These are phyloP conservation scores for Troilus luridus DNA, from an alignment of 2,888 invertebrate species.

Conservation along the genomic window DNA sequence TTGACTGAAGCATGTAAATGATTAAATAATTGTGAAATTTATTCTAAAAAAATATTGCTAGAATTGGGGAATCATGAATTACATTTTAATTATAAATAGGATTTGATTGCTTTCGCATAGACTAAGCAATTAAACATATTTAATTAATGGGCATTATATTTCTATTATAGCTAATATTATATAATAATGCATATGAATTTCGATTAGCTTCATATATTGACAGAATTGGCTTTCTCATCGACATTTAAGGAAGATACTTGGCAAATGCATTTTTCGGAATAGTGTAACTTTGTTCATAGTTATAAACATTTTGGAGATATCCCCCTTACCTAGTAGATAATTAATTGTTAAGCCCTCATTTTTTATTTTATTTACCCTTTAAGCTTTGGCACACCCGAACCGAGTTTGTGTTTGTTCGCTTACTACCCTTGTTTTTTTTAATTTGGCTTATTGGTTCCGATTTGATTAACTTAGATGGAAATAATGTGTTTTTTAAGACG, in stretches of 20 bases:
- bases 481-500: slow-evolving; percentile 60
- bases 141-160: not conserved
- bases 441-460: slow-evolving; percentile 59
- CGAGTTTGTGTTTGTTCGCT: slow-evolving; percentile 57
- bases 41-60: not conserved
- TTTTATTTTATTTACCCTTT: slow-evolving; percentile 47
- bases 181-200: slow-evolving; percentile 1
- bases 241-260: not conserved
- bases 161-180: not conserved
- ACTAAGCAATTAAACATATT: not conserved
- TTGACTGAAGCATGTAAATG: not conserved
- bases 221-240: slow-evolving; percentile 22
- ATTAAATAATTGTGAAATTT: not conserved
- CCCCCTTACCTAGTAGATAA: slow-evolving; percentile 20
- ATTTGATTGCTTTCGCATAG: slow-evolving; percentile 23
- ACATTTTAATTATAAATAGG: not conserved
- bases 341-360: slow-evolving; percentile 39
- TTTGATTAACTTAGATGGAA: slow-evolving; percentile 59
- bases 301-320: not conserved
- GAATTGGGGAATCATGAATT: not conserved
- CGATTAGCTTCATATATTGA: slow-evolving; percentile 24
- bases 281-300: not conserved
- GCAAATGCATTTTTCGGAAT: slow-evolving; percentile 36
- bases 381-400: slow-evolving; percentile 53
- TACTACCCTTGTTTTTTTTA: slow-evolving; percentile 53